Evolutionary conservation across 1,140 invertebrate genomes (phyloP), one percentile per base, ranked within the genome.

Genomic region (Drosophila dunni): DNA sequence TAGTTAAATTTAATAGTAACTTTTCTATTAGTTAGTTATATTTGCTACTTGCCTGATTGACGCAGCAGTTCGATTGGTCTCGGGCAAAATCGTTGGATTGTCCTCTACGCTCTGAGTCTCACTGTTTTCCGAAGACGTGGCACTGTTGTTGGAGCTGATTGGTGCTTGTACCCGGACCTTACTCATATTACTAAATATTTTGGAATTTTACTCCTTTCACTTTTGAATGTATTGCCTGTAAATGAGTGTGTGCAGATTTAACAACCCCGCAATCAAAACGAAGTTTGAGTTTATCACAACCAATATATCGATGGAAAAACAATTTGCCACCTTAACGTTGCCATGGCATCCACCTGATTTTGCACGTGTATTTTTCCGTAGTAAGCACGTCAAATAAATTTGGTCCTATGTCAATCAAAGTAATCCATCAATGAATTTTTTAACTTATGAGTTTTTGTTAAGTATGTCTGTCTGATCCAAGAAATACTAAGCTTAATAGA

Each of bases 121-220:
- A 61, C 90, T 91, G 42, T 83, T 91, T 77, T 91, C 91, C 24
- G 91, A 92, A 15, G 91, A 91, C 51, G 88, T 78, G 40, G 67
- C 76, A 63, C 86, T 91, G 65, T 91, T 91, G 74, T 84, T 91
- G 11, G 79, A 67, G 65, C 77, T 75, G 34, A 53, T 68, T 46
- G 75, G 58, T 61, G 71, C 51, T 60, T 29, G 69, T 66, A 40
- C 29, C 53, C 81, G 84, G 44, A 44, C 63, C 66, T 69, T 71
- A 57, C 68, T 85, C 82, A 85, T 85, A 70, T 68, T 81, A 68
- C 66, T 63, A 57, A 69, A 45, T 63, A 38, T 51, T 74, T 64
- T 57, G 50, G 24, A 29, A 46, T 54, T 73, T 61, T 60, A 69
- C 42, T 36, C 42, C 62, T 75, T 86, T 70, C 60, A 80, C 84